Evolutionary conservation across 2,888 invertebrate species (phyloP).

Genomic region (Rhopalosiphum nymphaeae): DNA sequence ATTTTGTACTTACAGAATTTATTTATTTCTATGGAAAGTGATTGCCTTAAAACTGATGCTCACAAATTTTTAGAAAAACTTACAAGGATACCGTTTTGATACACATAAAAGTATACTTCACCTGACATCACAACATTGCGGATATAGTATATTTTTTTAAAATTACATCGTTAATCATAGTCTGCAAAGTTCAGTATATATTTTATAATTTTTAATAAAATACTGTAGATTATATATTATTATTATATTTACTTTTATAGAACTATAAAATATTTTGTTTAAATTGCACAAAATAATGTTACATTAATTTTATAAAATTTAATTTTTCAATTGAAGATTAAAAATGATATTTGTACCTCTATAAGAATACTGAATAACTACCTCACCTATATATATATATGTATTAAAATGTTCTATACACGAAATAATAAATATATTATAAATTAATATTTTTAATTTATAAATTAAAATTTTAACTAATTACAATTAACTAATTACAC

Average conservation of each 20-base stretch:
- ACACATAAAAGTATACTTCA: neutral
- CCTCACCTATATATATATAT: neutral
- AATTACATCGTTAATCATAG: slow-evolving; percentile 27
- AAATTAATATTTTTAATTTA: neutral
- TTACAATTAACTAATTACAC: no score
- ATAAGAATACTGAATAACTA: neutral
- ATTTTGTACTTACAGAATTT: neutral
- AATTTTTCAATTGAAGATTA: neutral
- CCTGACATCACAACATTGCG: neutral
- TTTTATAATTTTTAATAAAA: neutral
- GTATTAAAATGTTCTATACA: neutral
- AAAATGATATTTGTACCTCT: neutral
- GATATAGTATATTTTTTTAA: neutral
- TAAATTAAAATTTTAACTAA: no score
- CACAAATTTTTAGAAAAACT: slow-evolving; percentile 22
- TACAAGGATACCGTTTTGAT: neutral
- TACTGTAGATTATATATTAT: neutral
- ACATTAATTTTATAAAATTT: neutral
- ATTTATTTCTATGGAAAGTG: neutral
- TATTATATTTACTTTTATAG: neutral
- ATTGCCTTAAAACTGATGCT: slow-evolving; percentile 37
- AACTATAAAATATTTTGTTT: neutral
- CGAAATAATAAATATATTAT: neutral
- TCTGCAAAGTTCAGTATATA: neutral
- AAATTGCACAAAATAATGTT: neutral